Conservation (phyloP, 2,888 invertebrate species). For the Erebia ligea region DNA sequence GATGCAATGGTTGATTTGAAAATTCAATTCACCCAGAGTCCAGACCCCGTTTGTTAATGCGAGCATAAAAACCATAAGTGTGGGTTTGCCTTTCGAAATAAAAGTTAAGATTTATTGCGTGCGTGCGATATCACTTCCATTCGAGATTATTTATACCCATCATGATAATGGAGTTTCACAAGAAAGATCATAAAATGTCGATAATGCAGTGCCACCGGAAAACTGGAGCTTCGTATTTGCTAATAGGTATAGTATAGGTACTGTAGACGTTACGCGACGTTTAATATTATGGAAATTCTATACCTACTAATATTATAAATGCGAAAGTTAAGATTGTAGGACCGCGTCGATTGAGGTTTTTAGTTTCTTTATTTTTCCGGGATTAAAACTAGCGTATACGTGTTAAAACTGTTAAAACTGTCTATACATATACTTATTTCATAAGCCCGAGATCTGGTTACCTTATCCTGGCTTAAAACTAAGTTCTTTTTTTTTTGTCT, state of each 20-base stretch:
- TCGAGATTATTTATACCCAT: slow-evolving; percentile 22
- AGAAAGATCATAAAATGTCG: slow-evolving; percentile 54
- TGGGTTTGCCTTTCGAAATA: slow-evolving; percentile 57
- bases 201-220: slow-evolving; percentile 62
- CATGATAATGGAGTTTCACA: slow-evolving; percentile 31
- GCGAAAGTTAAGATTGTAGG: too few relatives aligned
- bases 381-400: too few relatives aligned
- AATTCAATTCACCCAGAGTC: slow-evolving; percentile 12
- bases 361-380: too few relatives aligned
- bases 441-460: too few relatives aligned
- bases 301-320: too few relatives aligned
- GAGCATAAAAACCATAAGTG: slow-evolving; percentile 8
- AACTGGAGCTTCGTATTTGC: slow-evolving; percentile 54
- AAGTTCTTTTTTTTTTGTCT: too few relatives aligned
- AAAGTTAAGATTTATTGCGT: slow-evolving; percentile 42
- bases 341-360: too few relatives aligned
- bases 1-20: slow-evolving; percentile 2
- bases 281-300: too few relatives aligned
- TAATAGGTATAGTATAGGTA: neutral
- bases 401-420: too few relatives aligned
- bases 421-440: too few relatives aligned
- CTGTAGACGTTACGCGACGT: neutral
- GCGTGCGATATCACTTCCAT: slow-evolving; percentile 29
- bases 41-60: slow-evolving; percentile 11
- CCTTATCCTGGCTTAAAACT: too few relatives aligned